Percentiles rank a stretch among this genome's conserved stretches.
These are phyloP conservation scores for Cyprinella venusta DNA, from an alignment of 2,797 vertebrate species.

Conservation along the genomic window DNA sequence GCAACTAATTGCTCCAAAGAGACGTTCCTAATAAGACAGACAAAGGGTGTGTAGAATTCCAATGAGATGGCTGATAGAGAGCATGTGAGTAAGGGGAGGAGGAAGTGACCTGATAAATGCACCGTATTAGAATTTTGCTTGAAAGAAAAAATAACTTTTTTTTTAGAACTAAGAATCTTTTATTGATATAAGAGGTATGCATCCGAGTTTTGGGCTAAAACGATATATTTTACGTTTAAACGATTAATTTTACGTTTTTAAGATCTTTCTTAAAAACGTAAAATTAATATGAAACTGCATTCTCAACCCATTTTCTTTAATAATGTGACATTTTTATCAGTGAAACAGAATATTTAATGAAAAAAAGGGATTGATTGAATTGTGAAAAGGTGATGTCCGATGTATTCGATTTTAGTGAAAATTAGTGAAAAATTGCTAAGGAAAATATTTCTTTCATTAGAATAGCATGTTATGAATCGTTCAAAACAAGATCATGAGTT, in stretches of 20 bases:
- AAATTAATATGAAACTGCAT: not conserved
- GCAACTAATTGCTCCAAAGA: conserved; percentile 58
- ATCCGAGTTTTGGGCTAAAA: not conserved
- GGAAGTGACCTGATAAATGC: not conserved
- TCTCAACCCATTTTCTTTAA: not conserved
- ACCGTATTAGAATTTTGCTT: not conserved
- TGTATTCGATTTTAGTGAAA: not conserved
- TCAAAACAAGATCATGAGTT: not conserved
- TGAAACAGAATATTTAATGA: not conserved
- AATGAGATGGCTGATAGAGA: conserved; percentile 46
- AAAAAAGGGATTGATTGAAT: not conserved
- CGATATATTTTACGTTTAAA: too few relatives aligned
- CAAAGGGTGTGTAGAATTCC: conserved; percentile 49
- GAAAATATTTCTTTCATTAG: too few relatives aligned
- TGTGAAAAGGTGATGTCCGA: not conserved
- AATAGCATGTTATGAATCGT: not conserved
- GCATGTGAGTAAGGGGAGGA: not conserved
- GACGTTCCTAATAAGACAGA: conserved; percentile 60
- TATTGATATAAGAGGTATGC: not conserved
- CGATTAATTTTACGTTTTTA: too few relatives aligned
- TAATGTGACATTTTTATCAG: not conserved
- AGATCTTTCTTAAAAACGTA: not conserved
- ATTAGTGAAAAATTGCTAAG: not conserved
- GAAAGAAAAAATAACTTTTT: not conserved
- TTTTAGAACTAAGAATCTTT: not conserved